Percentiles rank a stretch among this genome's conserved stretches.
Conservation (phyloP, 2,797 vertebrate genomes). For the Myotis findleyi region DNA sequence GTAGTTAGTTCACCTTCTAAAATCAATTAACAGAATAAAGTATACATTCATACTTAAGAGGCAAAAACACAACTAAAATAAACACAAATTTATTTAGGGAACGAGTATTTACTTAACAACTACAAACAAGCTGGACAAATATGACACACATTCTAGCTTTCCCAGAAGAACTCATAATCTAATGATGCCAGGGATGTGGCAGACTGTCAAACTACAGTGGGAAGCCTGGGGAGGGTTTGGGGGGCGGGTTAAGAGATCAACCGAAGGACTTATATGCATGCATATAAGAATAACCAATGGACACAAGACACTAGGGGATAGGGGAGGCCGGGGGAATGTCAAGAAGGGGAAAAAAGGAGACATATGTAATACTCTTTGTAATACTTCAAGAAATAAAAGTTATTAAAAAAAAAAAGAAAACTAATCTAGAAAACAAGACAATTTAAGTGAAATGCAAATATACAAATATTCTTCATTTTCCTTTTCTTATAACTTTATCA, state of each 20-base stretch:
- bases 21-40: not conserved
- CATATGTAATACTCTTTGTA: no score
- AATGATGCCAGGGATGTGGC: not conserved
- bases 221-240: no score
- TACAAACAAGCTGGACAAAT: not conserved
- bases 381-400: no score
- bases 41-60: not conserved
- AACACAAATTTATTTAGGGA: constrained; percentile 37
- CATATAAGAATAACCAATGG: no score
- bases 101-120: constrained; percentile 47
- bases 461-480: not conserved
- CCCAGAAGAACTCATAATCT: not conserved
- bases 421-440: constrained; percentile 18
- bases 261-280: no score
- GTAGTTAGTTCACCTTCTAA: not conserved
- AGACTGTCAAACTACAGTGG: no score
- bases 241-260: no score
- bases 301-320: no score
- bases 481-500: constrained; percentile 15
- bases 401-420: not conserved
- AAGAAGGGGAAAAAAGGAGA: no score
- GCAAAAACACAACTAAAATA: constrained; percentile 52
- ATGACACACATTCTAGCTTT: not conserved
- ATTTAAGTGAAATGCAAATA: not conserved
- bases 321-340: no score